These are phyloP conservation scores for Macroramphosus scolopax DNA, from an alignment of 2,797 vertebrate species.

Conservation along the genomic window DNA sequence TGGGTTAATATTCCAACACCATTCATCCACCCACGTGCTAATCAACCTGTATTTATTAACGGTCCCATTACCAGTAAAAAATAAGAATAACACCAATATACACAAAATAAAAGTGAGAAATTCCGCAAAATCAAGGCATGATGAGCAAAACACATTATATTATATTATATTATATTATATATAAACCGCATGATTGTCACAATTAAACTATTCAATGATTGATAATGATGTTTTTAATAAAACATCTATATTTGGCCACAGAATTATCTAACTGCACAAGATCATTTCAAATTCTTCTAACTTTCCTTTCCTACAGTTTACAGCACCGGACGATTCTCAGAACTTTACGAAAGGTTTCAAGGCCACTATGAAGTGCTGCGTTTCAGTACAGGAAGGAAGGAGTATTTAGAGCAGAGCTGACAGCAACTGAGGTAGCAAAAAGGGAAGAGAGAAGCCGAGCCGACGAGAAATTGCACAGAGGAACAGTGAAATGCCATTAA, in stretches of 20 bases:
- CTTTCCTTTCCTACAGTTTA: background rate
- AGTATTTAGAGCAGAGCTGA: constrained; percentile 23
- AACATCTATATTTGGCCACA: too few relatives aligned
- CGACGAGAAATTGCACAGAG: constrained; percentile 8
- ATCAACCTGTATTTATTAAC: constrained; percentile 18
- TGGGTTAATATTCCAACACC: constrained; percentile 13
- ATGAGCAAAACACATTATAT: background rate
- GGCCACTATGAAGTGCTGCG: constrained; percentile 36
- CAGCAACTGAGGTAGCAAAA: constrained; percentile 56
- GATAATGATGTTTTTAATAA: background rate
- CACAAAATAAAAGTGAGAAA: constrained; percentile 12
- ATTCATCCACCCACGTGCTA: background rate
- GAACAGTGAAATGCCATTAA: constrained; percentile 33
- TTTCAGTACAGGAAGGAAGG: constrained; percentile 18
- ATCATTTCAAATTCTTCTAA: background rate
- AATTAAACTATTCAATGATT: constrained; percentile 12
- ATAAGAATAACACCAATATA: constrained; percentile 9
- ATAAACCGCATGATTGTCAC: constrained; percentile 7
- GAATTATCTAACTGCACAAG: constrained; percentile 14
- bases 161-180: background rate
- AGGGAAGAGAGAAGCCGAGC: constrained; percentile 9
- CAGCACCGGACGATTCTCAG: too few relatives aligned
- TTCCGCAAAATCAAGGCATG: constrained; percentile 2
- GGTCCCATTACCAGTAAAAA: constrained; percentile 25
- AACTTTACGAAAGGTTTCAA: constrained; percentile 15